Evolutionary conservation across 2,888 invertebrate genomes (phyloP).

Genomic region (Chaetoderma sp.): DNA sequence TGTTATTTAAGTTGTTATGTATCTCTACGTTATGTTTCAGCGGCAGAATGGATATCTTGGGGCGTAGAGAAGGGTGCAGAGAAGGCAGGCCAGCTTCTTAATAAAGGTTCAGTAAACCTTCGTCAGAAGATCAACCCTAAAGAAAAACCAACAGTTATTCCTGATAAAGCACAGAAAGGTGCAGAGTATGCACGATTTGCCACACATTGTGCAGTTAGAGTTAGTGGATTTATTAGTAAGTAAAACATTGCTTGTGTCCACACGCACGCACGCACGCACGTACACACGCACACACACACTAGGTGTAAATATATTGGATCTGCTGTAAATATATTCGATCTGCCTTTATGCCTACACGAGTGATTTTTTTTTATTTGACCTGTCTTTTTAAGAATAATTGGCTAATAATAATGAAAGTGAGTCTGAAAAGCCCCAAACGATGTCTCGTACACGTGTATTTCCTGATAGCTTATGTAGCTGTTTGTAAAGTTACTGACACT

Average conservation of each 20-base stretch:
- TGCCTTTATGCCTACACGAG: too few species aligned
- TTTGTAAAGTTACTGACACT: too few species aligned
- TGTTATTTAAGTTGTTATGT: not conserved
- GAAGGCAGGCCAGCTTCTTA: conserved; percentile 76
- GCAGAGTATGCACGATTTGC: conserved; percentile 78
- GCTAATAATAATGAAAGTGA: too few species aligned
- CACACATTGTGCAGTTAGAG: conserved; percentile 77
- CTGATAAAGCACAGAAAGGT: conserved; percentile 74
- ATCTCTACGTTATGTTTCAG: conserved; percentile 36
- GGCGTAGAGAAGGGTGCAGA: conserved; percentile 78
- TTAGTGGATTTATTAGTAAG: conserved; percentile 78
- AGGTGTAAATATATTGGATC: too few species aligned
- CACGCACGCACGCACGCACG: too few species aligned
- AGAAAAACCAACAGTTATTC: conserved; percentile 71
- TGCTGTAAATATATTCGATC: too few species aligned
- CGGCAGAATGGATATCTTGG: conserved; percentile 77
- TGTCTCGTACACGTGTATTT: too few species aligned
- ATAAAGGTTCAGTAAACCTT: conserved; percentile 75
- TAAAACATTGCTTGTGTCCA: conserved; percentile 14
- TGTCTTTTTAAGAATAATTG: not conserved
- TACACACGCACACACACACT: too few species aligned
- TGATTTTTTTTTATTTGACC: not conserved
- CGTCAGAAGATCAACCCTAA: conserved; percentile 73
- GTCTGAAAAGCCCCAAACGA: too few species aligned
- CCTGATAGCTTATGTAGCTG: too few species aligned